phyloP scores from a whole-genome alignment of 2,888 invertebrate species.

The Meloe dianella region DNA sequence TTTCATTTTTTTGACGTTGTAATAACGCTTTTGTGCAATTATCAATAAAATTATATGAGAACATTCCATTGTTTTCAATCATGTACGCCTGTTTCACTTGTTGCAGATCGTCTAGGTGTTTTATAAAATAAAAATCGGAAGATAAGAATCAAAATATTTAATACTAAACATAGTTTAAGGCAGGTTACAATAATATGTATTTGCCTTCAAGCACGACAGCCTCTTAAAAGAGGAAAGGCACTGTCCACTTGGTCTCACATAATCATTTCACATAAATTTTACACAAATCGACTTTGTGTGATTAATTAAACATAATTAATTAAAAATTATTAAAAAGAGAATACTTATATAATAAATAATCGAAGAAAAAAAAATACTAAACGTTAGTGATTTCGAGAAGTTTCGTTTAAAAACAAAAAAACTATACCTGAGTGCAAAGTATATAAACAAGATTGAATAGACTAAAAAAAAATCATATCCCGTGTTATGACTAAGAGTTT shows the following conservation, averaged over 20 bases:
- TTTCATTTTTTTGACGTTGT: conserved; percentile 29
- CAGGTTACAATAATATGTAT: conserved; percentile 44
- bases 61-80: background rate
- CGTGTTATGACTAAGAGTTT: conserved; percentile 27
- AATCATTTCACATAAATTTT: conserved; percentile 37
- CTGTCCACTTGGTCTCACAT: conserved; percentile 52
- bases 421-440: conserved; percentile 47
- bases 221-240: conserved; percentile 44
- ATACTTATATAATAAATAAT: conserved; percentile 20
- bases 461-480: conserved; percentile 29
- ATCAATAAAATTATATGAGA: conserved; percentile 14
- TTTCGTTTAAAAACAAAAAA: conserved; percentile 29
- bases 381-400: conserved; percentile 34
- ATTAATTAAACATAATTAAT: conserved; percentile 14
- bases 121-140: background rate
- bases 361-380: conserved; percentile 39
- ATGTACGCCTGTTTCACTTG: background rate
- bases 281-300: conserved; percentile 6
- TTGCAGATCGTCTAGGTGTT: background rate
- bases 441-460: conserved; percentile 31
- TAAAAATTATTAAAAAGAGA: conserved; percentile 25
- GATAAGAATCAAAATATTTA: conserved; percentile 46
- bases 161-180: conserved; percentile 49
- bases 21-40: conserved; percentile 44
- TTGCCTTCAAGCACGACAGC: conserved; percentile 47